phyloP scores from a whole-genome alignment of 2,888 invertebrate species.

The Lycaena phlaeas region DNA sequence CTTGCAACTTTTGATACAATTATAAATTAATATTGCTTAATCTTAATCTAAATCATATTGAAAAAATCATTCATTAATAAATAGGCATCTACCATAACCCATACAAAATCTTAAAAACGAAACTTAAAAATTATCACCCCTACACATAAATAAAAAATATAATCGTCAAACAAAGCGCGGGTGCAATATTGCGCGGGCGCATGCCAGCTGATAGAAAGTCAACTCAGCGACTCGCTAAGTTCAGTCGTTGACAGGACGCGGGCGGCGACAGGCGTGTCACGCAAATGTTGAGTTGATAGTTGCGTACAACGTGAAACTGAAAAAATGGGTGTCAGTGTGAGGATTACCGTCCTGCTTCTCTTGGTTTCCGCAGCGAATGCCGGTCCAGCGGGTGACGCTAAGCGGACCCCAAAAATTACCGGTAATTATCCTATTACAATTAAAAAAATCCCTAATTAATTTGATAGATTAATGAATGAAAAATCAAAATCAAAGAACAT shows the following conservation, averaged over 20 bases:
- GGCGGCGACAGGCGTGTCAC: conserved; percentile 42
- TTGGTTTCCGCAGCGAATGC: conserved; percentile 49
- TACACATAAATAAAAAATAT: conserved; percentile 26
- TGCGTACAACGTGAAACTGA: conserved; percentile 44
- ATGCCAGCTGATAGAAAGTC: conserved; percentile 67
- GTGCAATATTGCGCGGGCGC: conserved; percentile 44
- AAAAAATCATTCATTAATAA: too few relatives aligned
- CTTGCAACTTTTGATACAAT: too few relatives aligned
- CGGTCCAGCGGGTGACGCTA: conserved; percentile 45
- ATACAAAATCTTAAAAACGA: too few relatives aligned
- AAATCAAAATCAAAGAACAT: too few relatives aligned
- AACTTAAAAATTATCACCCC: too few relatives aligned
- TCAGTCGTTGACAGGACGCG: conserved; percentile 54
- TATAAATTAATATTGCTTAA: too few relatives aligned
- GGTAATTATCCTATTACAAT: conserved; percentile 32
- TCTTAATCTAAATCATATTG: too few relatives aligned
- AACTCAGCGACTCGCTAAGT: conserved; percentile 25
- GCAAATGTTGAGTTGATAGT: conserved; percentile 67
- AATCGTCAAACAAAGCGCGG: conserved; percentile 26
- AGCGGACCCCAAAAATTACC: conserved; percentile 35
- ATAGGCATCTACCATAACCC: too few relatives aligned
- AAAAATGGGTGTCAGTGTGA: conserved; percentile 62
- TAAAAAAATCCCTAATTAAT: neutral
- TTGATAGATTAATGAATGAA: too few relatives aligned
- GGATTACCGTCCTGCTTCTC: conserved; percentile 50